These are phyloP conservation scores for Rhogogaster chlorosoma DNA, from an alignment of 2,888 invertebrate genomes.

Conservation along the genomic window DNA sequence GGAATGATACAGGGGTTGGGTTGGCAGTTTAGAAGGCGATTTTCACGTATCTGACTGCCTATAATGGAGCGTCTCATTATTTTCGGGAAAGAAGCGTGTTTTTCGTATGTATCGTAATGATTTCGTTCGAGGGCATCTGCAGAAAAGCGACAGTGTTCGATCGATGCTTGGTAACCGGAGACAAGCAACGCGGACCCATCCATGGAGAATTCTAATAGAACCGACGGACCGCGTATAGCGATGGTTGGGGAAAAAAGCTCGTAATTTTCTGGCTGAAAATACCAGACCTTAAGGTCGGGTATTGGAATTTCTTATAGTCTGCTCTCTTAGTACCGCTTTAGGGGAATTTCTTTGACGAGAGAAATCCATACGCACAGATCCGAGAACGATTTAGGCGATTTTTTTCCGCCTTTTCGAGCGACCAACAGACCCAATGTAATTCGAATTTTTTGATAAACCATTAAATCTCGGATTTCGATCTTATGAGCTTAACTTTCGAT, in stretches of 20 bases:
- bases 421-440: neutral
- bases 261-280: slow-evolving; percentile 30
- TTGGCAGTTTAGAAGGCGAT: neutral
- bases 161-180: slow-evolving; percentile 48
- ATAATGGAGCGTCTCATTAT: neutral
- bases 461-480: neutral
- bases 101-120: slow-evolving; percentile 22
- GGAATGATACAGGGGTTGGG: neutral
- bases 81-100: neutral
- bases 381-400: slow-evolving; percentile 9
- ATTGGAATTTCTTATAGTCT: slow-evolving; percentile 24
- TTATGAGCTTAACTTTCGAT: neutral
- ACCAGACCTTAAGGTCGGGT: neutral
- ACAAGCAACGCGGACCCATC: slow-evolving; percentile 24
- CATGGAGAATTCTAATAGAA: slow-evolving; percentile 41
- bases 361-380: slow-evolving; percentile 2
- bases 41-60: neutral
- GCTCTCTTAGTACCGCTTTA: neutral
- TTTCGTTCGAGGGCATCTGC: slow-evolving; percentile 31
- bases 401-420: neutral
- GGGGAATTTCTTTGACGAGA: neutral
- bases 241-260: neutral
- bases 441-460: too few species aligned
- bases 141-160: slow-evolving; percentile 38
- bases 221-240: slow-evolving; percentile 6